Percentiles rank a stretch among this genome's conserved stretches.
Evolutionary conservation across 2,797 vertebrate species (phyloP).

Genomic region (Molossus molossus): DNA sequence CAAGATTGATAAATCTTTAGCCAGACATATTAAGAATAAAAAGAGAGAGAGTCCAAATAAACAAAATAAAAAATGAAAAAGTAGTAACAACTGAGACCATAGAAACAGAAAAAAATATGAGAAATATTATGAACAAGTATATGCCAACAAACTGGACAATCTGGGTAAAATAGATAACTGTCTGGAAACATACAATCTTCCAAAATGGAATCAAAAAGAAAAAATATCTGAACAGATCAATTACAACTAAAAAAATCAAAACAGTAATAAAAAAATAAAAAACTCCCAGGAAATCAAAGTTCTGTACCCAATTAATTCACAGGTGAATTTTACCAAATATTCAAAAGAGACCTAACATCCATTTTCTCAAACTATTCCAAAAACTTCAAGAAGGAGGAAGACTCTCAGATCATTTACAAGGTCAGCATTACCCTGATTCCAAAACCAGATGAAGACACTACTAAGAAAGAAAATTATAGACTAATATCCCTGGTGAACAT

Average conservation of each 20-base stretch:
- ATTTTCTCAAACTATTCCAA: neutral
- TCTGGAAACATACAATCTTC: neutral
- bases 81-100: neutral
- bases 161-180: neutral
- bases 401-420: neutral
- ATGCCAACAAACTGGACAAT: neutral
- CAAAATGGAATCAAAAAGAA: neutral
- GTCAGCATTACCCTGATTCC: neutral
- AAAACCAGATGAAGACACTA: neutral
- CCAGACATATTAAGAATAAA: neutral
- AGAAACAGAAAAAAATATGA: neutral
- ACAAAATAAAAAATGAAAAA: too few relatives aligned
- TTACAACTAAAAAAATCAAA: neutral
- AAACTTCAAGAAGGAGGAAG: neutral
- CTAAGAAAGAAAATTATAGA: neutral
- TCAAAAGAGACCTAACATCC: neutral
- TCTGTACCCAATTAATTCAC: neutral
- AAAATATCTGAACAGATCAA: neutral
- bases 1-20: neutral
- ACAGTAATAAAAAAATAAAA: neutral
- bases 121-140: neutral
- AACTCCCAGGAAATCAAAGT: neutral
- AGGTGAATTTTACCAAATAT: neutral
- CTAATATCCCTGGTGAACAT: neutral
- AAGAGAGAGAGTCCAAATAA: neutral